Conservation (phyloP, 2,888 invertebrate species). For the Caenorhabditis becei region DNA sequence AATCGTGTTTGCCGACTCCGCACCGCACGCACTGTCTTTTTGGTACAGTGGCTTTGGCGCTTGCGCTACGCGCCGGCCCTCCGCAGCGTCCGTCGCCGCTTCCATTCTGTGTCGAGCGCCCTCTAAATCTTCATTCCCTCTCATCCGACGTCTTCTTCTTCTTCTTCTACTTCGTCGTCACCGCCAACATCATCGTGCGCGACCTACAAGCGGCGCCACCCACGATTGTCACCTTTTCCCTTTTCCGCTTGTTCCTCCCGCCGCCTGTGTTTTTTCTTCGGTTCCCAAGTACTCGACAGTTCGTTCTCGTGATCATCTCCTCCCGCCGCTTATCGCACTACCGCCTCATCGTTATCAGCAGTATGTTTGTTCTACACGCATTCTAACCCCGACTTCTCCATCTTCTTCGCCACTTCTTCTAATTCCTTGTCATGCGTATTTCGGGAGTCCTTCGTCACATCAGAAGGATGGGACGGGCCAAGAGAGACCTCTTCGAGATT, state of each 20-base stretch:
- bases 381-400: slow-evolving; percentile 53
- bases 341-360: slow-evolving; percentile 42
- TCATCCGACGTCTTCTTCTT: slow-evolving; percentile 19
- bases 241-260: slow-evolving; percentile 10
- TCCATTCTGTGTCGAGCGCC: slow-evolving; percentile 55
- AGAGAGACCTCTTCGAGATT: slow-evolving; percentile 56
- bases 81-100: slow-evolving; percentile 55
- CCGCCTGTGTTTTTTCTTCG: slow-evolving; percentile 32
- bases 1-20: slow-evolving; percentile 59
- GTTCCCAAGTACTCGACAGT: slow-evolving; percentile 42
- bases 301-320: slow-evolving; percentile 38
- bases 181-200: slow-evolving; percentile 52
- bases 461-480: slow-evolving; percentile 50
- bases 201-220: slow-evolving; percentile 49
- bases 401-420: slow-evolving; percentile 51
- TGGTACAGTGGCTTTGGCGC: slow-evolving; percentile 59
- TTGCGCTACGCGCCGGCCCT: slow-evolving; percentile 53
- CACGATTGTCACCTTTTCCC: slow-evolving; percentile 46
- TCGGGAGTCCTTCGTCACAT: slow-evolving; percentile 54
- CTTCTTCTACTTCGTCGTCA: slow-evolving; percentile 30
- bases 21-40: slow-evolving; percentile 59
- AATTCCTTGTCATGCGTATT: slow-evolving; percentile 58
- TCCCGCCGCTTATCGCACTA: slow-evolving; percentile 45
- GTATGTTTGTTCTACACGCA: slow-evolving; percentile 58
- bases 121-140: slow-evolving; percentile 35